phyloP scores from a whole-genome alignment of 2,113 vertebrate genomes.

The Poeciliopsis occidentalis region DNA sequence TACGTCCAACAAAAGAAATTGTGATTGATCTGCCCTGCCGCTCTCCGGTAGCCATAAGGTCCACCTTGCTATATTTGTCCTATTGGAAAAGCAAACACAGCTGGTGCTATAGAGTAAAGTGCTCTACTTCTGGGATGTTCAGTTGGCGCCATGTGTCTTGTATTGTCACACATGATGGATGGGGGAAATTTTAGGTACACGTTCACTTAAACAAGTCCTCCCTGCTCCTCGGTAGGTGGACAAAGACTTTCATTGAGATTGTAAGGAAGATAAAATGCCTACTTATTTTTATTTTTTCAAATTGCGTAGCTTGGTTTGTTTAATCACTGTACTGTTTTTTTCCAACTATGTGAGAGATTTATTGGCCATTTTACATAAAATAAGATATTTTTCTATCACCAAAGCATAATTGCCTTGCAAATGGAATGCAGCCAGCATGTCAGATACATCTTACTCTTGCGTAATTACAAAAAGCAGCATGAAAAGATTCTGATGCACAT shows the following conservation, averaged over 20 bases:
- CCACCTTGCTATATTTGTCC: conserved; percentile 35
- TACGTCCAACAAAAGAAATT: conserved; percentile 64
- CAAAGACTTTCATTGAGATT: neutral
- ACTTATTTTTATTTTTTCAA: neutral
- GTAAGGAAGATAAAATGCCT: neutral
- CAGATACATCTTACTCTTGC: neutral
- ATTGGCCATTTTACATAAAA: neutral
- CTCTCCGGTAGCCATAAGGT: conserved; percentile 63
- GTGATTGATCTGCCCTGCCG: conserved; percentile 70
- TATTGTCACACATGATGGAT: conserved; percentile 69
- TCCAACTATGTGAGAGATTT: neutral
- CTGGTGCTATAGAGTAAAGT: conserved; percentile 63
- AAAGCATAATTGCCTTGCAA: neutral
- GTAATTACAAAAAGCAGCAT: conserved; percentile 4
- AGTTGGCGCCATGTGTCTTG: conserved; percentile 42
- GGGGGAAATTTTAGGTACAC: conserved; percentile 43
- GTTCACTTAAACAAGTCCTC: conserved; percentile 55
- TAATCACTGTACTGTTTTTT: neutral
- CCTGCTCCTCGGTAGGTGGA: conserved; percentile 58
- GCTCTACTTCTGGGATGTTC: conserved; percentile 35
- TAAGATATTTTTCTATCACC: neutral
- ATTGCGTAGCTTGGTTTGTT: neutral
- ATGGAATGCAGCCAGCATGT: neutral
- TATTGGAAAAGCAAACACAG: conserved; percentile 80
- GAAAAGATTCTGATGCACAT: conserved; percentile 1